Evolutionary conservation across 2,888 invertebrate species (phyloP).

Genomic region (Megalurothrips usitatus): DNA sequence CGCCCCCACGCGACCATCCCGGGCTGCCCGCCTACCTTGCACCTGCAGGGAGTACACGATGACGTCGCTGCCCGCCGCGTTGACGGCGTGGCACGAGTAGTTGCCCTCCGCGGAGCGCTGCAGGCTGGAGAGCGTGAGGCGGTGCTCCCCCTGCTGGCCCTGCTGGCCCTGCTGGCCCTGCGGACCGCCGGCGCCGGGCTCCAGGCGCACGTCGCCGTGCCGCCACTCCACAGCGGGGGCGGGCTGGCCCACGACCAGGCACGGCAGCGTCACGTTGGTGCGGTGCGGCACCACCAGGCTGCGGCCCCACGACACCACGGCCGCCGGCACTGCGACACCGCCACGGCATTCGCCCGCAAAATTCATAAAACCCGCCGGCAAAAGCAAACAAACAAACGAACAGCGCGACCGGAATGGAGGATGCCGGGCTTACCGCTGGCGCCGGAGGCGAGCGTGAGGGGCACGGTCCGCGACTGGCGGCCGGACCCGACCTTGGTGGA

Average conservation of each 20-base stretch:
- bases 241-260: slow-evolving; percentile 40
- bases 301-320: slow-evolving; percentile 42
- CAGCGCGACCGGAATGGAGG: background rate
- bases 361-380: background rate
- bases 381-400: too few species aligned
- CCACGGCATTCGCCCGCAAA: background rate
- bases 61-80: slow-evolving; percentile 51
- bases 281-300: slow-evolving; percentile 41
- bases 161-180: slow-evolving; percentile 48
- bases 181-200: background rate
- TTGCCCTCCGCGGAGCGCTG: slow-evolving; percentile 54
- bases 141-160: slow-evolving; percentile 54
- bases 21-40: slow-evolving; percentile 48
- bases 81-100: slow-evolving; percentile 53
- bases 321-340: slow-evolving; percentile 39
- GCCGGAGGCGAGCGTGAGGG: slow-evolving; percentile 38
- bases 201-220: slow-evolving; percentile 45
- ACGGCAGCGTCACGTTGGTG: slow-evolving; percentile 39
- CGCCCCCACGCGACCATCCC: background rate
- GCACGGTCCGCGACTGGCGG: slow-evolving; percentile 53
- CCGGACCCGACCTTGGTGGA: slow-evolving; percentile 74
- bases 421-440: slow-evolving; percentile 43
- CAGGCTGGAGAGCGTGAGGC: slow-evolving; percentile 48
- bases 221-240: slow-evolving; percentile 51
- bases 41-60: slow-evolving; percentile 53